Conservation (phyloP, 2,888 invertebrate genomes). For the Petrolisthes manimaculis region DNA sequence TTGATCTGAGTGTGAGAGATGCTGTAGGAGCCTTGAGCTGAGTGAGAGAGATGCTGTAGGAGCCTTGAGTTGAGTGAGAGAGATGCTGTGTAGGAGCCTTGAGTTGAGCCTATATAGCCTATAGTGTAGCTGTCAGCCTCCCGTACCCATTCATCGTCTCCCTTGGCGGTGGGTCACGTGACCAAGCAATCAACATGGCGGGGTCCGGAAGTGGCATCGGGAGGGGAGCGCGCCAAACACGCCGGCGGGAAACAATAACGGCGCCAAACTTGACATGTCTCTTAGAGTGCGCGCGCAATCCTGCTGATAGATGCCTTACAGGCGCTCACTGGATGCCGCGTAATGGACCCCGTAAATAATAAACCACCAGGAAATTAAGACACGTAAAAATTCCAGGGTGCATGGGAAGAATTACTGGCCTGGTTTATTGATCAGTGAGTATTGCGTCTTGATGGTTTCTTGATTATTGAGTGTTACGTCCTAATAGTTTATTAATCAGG, state of each 20-base stretch:
- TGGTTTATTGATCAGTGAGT: too few species aligned
- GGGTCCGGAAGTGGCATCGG: constrained; percentile 40
- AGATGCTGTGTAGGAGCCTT: too few species aligned
- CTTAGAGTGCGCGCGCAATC: constrained; percentile 36
- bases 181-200: constrained; percentile 54
- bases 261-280: constrained; percentile 57
- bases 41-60: too few species aligned
- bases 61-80: too few species aligned
- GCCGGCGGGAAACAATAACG: constrained; percentile 46
- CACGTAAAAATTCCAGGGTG: not conserved
- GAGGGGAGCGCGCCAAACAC: constrained; percentile 31
- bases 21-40: too few species aligned
- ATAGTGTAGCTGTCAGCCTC: not conserved
- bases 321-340: too few species aligned
- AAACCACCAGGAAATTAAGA: constrained; percentile 15
- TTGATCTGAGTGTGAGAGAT: too few species aligned
- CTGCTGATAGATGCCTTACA: constrained; percentile 44
- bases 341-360: constrained; percentile 25
- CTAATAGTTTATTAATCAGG: too few species aligned
- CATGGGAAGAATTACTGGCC: too few species aligned
- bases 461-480: too few species aligned
- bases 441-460: too few species aligned
- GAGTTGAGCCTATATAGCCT: too few species aligned
- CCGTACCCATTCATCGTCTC: constrained; percentile 30
- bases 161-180: constrained; percentile 44